Conservation (phyloP, 2,888 invertebrate species). For the Pediacus dermestoides region DNA sequence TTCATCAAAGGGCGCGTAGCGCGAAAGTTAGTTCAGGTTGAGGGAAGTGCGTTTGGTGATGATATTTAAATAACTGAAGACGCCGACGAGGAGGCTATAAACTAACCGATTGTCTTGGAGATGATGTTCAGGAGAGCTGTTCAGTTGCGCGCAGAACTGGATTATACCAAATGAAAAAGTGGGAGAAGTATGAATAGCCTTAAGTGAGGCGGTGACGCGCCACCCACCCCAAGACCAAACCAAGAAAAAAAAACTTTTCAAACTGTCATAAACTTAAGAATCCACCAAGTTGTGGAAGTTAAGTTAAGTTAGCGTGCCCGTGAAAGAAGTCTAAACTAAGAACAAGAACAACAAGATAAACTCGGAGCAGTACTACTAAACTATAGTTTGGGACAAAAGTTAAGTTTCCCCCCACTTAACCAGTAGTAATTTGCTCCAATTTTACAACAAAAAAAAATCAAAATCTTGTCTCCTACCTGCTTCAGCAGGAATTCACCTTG, state of each 20-base stretch:
- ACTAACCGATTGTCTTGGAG: constrained; percentile 3
- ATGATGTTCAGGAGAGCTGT: constrained; percentile 20
- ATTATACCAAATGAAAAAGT: constrained; percentile 37
- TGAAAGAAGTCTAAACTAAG: neutral
- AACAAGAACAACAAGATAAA: constrained; percentile 30
- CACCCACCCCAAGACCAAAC: constrained; percentile 15
- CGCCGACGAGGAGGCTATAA: neutral
- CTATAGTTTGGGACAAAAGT: too few relatives aligned
- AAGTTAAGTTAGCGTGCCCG: constrained; percentile 25
- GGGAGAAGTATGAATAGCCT: constrained; percentile 36
- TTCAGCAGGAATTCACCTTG: too few relatives aligned
- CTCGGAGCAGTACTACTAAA: constrained; percentile 15
- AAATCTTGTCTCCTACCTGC: too few relatives aligned
- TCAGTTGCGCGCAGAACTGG: constrained; percentile 40
- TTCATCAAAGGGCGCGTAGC: constrained; percentile 46
- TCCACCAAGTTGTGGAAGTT: constrained; percentile 27
- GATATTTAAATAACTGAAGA: too few relatives aligned
- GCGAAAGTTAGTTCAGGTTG: too few relatives aligned
- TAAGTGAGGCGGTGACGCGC: constrained; percentile 44
- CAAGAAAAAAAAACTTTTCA: constrained; percentile 44
- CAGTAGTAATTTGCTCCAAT: too few relatives aligned
- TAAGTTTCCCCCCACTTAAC: too few relatives aligned
- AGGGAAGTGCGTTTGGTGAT: too few relatives aligned
- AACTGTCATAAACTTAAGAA: constrained; percentile 48
- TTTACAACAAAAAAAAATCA: too few relatives aligned